Percentiles rank a stretch among this genome's conserved stretches.
Conservation (phyloP, 2,888 invertebrate genomes). For the Octodonta nipae region DNA sequence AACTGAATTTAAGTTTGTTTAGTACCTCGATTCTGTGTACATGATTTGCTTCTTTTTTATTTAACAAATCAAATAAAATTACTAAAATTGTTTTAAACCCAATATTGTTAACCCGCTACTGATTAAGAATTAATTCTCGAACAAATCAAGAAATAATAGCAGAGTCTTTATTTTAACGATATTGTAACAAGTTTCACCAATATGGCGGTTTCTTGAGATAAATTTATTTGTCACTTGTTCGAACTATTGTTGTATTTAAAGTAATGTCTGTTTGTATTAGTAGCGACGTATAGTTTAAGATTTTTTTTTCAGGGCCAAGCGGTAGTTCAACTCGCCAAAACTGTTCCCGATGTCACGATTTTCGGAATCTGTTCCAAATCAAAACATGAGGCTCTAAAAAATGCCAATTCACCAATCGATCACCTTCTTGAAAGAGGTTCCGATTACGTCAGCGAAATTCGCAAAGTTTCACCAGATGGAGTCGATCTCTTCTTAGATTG, state of each 20-base stretch:
- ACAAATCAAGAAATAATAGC: too few relatives aligned
- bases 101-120: too few relatives aligned
- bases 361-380: slow-evolving; percentile 74
- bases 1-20: too few relatives aligned
- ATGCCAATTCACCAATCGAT: slow-evolving; percentile 53
- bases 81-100: too few relatives aligned
- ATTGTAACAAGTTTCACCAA: too few relatives aligned
- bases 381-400: slow-evolving; percentile 73
- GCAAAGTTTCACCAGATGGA: slow-evolving; percentile 64
- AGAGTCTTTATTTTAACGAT: too few relatives aligned
- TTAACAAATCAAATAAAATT: too few relatives aligned
- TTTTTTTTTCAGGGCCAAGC: slow-evolving; percentile 58
- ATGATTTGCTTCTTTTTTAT: too few relatives aligned
- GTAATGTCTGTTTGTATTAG: not conserved
- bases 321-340: slow-evolving; percentile 66
- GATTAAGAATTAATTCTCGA: too few relatives aligned
- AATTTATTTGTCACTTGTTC: not conserved
- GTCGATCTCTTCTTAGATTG: slow-evolving; percentile 80
- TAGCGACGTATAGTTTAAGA: too few relatives aligned
- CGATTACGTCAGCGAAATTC: slow-evolving; percentile 72
- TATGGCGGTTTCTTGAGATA: too few relatives aligned
- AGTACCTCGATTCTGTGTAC: too few relatives aligned
- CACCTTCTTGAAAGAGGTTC: slow-evolving; percentile 67
- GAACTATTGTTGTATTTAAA: not conserved
- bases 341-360: slow-evolving; percentile 65